Evolutionary conservation across 2,888 invertebrate species (phyloP), one percentile per base, ranked within the genome.

Genomic region (Nycteola revayana): DNA sequence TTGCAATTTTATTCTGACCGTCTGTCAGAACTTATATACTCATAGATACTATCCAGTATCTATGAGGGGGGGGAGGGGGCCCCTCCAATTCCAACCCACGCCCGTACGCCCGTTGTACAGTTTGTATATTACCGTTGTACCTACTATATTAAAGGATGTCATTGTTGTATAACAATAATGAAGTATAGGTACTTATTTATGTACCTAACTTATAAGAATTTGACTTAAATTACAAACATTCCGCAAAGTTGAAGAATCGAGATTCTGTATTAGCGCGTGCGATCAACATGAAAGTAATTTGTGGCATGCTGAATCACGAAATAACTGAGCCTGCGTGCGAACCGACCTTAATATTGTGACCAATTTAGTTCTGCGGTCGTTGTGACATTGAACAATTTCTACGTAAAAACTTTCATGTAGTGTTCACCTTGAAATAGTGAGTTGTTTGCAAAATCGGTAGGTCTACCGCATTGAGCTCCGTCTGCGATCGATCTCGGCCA

Each of bases 331-430:
- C 54, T 53, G 57, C 60, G 60, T 61, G 63, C 38, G 32, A 46
- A 27, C 34, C 28, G 23, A 29, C 25, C 30, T 52, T 42, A 46
- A 38, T 51, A 38, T 38, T 44, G 60, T 67, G 56, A 72, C 68
- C 71, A 75, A 78, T 80, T 78, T 74, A 71, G 74, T 75, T 70
- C 75, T 84, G 84, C 84, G 77, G 80, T 62, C 60, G 53, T 75
- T 75, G 66, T 76, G 82, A 75, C 79, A 81, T 81, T 82, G 81
- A 78, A 77, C 74, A 64, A 60, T 68, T 72, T 65, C 60, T 67
- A 72, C 70, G 69, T 74, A 69, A 78, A 77, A 79, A 75, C 36
- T 52, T 64, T 60, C 48, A 56, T 60, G 59, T 61, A 59, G 39
- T 60, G 61, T 64, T 78, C 71, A 78, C 84, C 84, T 83, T 83